phyloP scores from a whole-genome alignment of 1,140 invertebrate genomes.

The Diploscapter pachys region DNA sequence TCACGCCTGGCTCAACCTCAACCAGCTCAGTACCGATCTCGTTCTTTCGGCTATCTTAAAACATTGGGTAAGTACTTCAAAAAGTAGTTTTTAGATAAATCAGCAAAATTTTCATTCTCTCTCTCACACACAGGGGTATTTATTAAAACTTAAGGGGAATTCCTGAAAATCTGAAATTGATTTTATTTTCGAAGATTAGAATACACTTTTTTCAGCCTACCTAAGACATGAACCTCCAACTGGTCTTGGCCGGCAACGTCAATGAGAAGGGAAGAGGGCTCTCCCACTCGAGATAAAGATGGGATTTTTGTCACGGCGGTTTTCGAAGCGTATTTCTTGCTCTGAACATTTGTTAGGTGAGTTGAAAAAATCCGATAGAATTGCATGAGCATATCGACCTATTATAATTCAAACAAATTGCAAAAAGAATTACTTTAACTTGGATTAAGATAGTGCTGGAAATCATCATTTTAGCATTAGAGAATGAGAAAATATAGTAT shows the following conservation, averaged over 20 bases:
- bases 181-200: neutral
- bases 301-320: constrained; percentile 73
- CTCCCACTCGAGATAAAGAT: constrained; percentile 82
- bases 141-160: neutral
- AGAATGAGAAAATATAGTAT: neutral
- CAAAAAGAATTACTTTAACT: neutral
- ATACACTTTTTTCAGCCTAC: constrained; percentile 54
- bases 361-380: neutral
- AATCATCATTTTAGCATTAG: neutral
- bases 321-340: constrained; percentile 59
- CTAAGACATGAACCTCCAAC: constrained; percentile 79
- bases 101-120: constrained; percentile 15
- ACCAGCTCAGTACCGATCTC: constrained; percentile 65
- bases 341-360: constrained; percentile 18
- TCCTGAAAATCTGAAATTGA: constrained; percentile 2
- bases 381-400: neutral
- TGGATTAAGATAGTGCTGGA: neutral
- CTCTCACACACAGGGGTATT: constrained; percentile 4
- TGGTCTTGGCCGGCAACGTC: constrained; percentile 78
- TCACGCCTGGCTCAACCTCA: constrained; percentile 84
- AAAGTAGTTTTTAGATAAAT: neutral
- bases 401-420: neutral
- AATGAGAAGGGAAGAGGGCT: constrained; percentile 81
- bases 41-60: constrained; percentile 39
- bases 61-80: neutral